Conservation (phyloP, 2,113 vertebrate species). For the Lepisosteus osseus region DNA sequence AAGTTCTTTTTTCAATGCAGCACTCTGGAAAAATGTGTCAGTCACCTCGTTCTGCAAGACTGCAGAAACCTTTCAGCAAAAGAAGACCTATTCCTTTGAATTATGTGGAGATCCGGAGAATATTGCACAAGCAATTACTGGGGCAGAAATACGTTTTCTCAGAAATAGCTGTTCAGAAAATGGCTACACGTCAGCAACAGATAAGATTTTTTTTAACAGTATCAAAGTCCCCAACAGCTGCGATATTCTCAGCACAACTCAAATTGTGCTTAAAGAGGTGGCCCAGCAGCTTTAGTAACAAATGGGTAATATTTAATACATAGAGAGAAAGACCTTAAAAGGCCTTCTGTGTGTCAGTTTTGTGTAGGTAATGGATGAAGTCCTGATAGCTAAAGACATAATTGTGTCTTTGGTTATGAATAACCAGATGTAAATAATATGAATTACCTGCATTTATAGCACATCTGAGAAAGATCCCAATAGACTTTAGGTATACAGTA, state of each 20-base stretch:
- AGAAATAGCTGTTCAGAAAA: conserved; percentile 60
- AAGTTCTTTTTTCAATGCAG: conserved; percentile 18
- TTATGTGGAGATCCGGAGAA: conserved; percentile 32
- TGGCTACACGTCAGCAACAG: conserved; percentile 36
- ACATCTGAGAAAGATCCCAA: too few species aligned
- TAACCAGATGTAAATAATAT: too few species aligned
- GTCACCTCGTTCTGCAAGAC: conserved; percentile 26
- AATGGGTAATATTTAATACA: conserved; percentile 22
- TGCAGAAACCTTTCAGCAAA: conserved; percentile 27
- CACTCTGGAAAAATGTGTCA: conserved; percentile 28
- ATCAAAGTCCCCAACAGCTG: conserved; percentile 20
- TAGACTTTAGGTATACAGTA: too few species aligned
- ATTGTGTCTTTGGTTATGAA: too few species aligned
- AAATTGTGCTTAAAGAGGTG: conserved; percentile 33
- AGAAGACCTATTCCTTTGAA: conserved; percentile 33
- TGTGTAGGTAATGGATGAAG: conserved; percentile 27
- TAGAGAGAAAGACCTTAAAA: conserved; percentile 5
- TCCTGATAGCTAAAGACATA: conserved; percentile 17
- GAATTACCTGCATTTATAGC: too few species aligned
- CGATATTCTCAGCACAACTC: conserved; percentile 20
- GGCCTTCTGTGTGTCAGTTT: conserved; percentile 17
- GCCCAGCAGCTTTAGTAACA: conserved; percentile 26
- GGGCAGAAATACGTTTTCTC: conserved; percentile 60
- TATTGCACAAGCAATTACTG: conserved; percentile 60
- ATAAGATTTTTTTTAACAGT: conserved; percentile 24